These are phyloP conservation scores for Galaxias olidus DNA, from an alignment of 2,797 vertebrate genomes.

Conservation along the genomic window DNA sequence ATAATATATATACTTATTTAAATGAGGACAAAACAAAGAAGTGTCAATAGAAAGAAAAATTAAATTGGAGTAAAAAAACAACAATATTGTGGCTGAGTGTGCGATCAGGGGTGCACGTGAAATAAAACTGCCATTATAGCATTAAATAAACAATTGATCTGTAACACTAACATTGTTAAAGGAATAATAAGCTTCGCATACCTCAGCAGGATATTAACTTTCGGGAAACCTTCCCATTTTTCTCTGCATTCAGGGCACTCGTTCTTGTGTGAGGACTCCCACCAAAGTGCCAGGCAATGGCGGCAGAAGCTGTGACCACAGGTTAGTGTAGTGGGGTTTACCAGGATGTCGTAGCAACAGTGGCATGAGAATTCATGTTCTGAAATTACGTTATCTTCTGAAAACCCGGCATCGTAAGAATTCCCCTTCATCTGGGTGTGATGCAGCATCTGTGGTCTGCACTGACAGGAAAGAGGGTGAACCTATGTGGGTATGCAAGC, in stretches of 20 bases:
- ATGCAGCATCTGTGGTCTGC: constrained; percentile 37
- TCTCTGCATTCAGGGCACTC: constrained; percentile 93
- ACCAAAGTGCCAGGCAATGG: constrained; percentile 92
- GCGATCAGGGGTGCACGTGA: too few species aligned
- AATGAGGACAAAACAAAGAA: too few species aligned
- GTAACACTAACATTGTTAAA: too few species aligned
- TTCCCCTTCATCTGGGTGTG: constrained; percentile 74
- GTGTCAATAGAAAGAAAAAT: too few species aligned
- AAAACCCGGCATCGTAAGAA: constrained; percentile 5
- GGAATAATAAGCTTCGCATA: constrained; percentile 64
- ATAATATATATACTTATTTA: too few species aligned
- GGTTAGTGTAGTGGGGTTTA: constrained; percentile 93
- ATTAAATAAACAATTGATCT: too few species aligned
- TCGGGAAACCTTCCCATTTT: constrained; percentile 93
- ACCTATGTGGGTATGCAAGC: not conserved
- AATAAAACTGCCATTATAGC: too few species aligned
- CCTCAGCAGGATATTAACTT: constrained; percentile 94
- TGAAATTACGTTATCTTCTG: constrained; percentile 64
- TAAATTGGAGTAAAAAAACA: too few species aligned
- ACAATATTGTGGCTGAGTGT: too few species aligned
- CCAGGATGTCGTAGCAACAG: constrained; percentile 92
- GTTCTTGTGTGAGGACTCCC: constrained; percentile 86
- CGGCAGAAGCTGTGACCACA: constrained; percentile 96
- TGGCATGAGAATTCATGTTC: constrained; percentile 89
- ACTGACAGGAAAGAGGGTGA: not conserved